Base-by-base conservation (phyloP, 2,888 invertebrate genomes). In the Lingula anatina region DNA sequence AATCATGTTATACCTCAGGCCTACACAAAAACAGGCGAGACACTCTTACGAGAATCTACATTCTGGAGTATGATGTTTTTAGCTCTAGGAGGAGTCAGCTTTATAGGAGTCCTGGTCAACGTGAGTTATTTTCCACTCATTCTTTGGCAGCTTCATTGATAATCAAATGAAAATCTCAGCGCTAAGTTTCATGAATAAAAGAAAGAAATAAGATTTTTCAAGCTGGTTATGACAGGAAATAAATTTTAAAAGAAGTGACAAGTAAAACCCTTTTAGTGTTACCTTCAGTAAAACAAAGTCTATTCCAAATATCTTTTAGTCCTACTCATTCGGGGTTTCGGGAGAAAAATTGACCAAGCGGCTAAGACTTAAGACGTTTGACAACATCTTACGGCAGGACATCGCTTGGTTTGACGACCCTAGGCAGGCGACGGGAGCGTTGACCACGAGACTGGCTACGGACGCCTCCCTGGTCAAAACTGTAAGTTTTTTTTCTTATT, bases 301-400 rank as follows among this genome's bases (percentile, higher is more conserved):
- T 9, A 12, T 31, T 15, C 15, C 31, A 12, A 9, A 12, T 21
- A n/a, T 36, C 7, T 59, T 57, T 5, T 54, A 74, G 75, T 63
- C 66, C 15, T 56, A 61, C 26, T 59, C 64, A 25, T 77, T 74
- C 47, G 77, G 75, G 9, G 39, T 66, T 4, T 65, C 73, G 15
- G 71, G 76, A 3, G 75, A 76, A 46, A 60, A 47, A 28, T 54
- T 77, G 47, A 77, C 77, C 0, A 67, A 65, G 61, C 59, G 76
- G 35, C 56, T 78, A n/a, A 63, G 81, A 21, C 55, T 73, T 20
- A 61, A 71, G 51, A 70, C 78, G 2, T 70, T 70, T 44, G 37
- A 51, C 15, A 57, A 57, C 18, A 51, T 65, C 21, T 42, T 68
- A 18, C 51, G 65, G 40, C 70, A 73, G 50, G 73, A 73, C 44